phyloP scores from a whole-genome alignment of 1,140 invertebrate genomes.

The Manduca sexta region DNA sequence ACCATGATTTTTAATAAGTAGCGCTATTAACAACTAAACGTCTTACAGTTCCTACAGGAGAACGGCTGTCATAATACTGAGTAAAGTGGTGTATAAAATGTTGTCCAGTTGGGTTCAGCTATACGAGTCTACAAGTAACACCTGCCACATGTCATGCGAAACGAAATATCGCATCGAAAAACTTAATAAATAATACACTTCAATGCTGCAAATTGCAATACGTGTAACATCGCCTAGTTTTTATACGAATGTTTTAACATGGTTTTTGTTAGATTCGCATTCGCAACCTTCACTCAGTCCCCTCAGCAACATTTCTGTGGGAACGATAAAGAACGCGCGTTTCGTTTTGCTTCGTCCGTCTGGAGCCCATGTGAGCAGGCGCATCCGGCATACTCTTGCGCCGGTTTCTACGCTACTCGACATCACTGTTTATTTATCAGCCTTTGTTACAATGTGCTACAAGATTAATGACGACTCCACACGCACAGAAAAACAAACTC shows the following conservation, averaged over 20 bases:
- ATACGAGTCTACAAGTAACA: slow-evolving; percentile 32
- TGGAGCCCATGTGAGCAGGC: slow-evolving; percentile 56
- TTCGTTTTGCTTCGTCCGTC: slow-evolving; percentile 46
- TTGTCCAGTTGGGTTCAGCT: slow-evolving; percentile 33
- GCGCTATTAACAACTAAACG: too few relatives aligned
- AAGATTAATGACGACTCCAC: slow-evolving; percentile 30
- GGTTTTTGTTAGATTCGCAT: slow-evolving; percentile 56
- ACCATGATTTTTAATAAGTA: too few relatives aligned
- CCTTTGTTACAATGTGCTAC: slow-evolving; percentile 26
- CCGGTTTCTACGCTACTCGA: slow-evolving; percentile 23
- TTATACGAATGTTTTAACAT: slow-evolving; percentile 10
- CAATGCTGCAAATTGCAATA: slow-evolving; percentile 18
- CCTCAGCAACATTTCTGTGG: slow-evolving; percentile 47
- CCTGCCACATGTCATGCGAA: slow-evolving; percentile 34
- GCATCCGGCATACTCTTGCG: slow-evolving; percentile 44
- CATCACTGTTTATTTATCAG: slow-evolving; percentile 43
- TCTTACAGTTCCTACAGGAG: too few relatives aligned
- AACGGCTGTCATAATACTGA: too few relatives aligned
- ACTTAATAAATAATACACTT: slow-evolving; percentile 31
- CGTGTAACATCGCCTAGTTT: slow-evolving; percentile 39
- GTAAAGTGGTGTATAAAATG: slow-evolving; percentile 34
- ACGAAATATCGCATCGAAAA: slow-evolving; percentile 18
- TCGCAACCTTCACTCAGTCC: slow-evolving; percentile 53
- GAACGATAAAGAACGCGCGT: slow-evolving; percentile 48
- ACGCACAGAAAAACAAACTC: slow-evolving; percentile 14